A percentile compares a stretch with the other conserved stretches of the same genome.
Conservation (phyloP, 30 jellyfish, hydroid and myxozoan species). For the Aurelia coerulea region DNA sequence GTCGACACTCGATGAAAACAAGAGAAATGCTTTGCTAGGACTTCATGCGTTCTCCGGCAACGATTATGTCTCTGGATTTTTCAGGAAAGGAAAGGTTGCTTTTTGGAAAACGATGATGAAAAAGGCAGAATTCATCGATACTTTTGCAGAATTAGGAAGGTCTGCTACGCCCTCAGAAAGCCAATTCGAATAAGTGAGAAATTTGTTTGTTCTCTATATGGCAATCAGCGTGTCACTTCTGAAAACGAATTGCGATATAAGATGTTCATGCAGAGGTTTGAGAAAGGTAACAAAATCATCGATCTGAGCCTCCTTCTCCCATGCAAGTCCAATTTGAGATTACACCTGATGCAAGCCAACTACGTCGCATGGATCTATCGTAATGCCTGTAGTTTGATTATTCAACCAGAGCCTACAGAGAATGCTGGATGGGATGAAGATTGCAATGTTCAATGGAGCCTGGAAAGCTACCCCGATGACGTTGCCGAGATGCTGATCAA, state of each 20-base stretch:
- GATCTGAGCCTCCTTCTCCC: constrained; percentile 56
- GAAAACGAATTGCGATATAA: constrained; percentile 28
- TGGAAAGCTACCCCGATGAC: constrained; percentile 50
- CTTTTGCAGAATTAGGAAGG: constrained; percentile 32
- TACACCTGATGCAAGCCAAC: constrained; percentile 49
- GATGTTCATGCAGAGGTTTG: constrained; percentile 39
- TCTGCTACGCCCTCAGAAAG: constrained; percentile 6
- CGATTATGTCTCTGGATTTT: constrained; percentile 45
- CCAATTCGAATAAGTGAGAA: constrained; percentile 12
- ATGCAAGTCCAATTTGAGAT: constrained; percentile 24
- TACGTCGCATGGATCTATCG: constrained; percentile 37
- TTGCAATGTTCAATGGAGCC: constrained; percentile 40
- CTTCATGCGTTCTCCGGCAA: constrained; percentile 59
- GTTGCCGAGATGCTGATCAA: constrained; percentile 27
- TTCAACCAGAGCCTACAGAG: constrained; percentile 15
- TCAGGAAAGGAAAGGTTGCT: constrained; percentile 40
- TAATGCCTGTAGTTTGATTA: constrained; percentile 33
- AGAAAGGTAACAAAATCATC: constrained; percentile 40
- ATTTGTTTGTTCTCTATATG: constrained; percentile 40
- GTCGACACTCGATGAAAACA: constrained; percentile 31
- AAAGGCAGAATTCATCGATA: constrained; percentile 20
- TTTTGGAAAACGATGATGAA: constrained; percentile 27
- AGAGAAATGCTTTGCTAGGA: constrained; percentile 50
- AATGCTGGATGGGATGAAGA: constrained; percentile 41
- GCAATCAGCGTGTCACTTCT: constrained; percentile 17